Evolutionary conservation across 2,888 invertebrate species (phyloP), one percentile per base, ranked within the genome.

Genomic region (Apodemia zela): DNA sequence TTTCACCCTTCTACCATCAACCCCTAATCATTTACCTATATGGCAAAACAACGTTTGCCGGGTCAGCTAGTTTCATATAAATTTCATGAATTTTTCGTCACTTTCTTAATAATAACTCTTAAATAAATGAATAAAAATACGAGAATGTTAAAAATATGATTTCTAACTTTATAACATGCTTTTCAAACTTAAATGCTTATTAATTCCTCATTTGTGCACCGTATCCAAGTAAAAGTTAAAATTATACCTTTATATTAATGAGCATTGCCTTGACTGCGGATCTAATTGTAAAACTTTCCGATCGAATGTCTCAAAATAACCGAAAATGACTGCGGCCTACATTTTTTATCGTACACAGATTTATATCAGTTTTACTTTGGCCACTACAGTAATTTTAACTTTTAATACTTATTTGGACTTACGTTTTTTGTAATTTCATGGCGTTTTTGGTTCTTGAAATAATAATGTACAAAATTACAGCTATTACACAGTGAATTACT

Each of bases 241-340:
- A 59, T 35, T 35, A 35, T 63, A 59, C 35, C 47, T 45, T 25
- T 13, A 29, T 58, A 29, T 63, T 59, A 63, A 33, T 59, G 62
- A 45, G 33, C 49, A 57, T 54, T 29, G 54, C 54, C 29, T 25
- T 15, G 25, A 54, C 54, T 54, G 45, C 45, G 47, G 49, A 35
- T 71, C 79, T 88, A 89, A 91, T 91, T 89, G 90, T 88, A 91
- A 91, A 91, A 90, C 75, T 91, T 90, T 87, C 84, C 75, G 77
- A 81, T 78, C 84, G 86, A 85, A 71, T 76, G 79, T 72, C 72
- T 77, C 77, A 76, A 77, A 84, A 88, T 77, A 76, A 79, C 76
- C 78, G 77, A 79, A 89, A 89, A 88, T 89, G 87, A 87, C 79
- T 74, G 75, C 80, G 82, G 78, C 79, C 80, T 82, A 77, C 76